Conservation (phyloP, 2,888 invertebrate species). For the Dryococelus australis region DNA sequence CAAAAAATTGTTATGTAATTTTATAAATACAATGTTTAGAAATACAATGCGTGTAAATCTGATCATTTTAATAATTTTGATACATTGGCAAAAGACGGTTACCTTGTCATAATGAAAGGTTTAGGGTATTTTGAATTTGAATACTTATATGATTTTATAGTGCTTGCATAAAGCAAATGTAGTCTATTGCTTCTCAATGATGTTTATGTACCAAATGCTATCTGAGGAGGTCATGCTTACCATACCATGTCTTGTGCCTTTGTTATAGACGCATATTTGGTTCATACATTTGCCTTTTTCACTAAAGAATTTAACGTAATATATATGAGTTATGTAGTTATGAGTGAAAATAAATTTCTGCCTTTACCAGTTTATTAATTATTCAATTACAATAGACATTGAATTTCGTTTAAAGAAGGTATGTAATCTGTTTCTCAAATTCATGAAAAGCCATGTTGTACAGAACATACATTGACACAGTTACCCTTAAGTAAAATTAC, state of each 20-base stretch:
- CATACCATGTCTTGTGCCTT: background rate
- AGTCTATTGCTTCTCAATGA: background rate
- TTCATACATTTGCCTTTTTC: background rate
- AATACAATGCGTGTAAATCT: background rate
- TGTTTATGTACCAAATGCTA: background rate
- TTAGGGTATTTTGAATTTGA: too few relatives aligned
- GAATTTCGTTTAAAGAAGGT: too few relatives aligned
- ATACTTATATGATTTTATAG: too few relatives aligned
- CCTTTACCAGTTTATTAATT: too few relatives aligned
- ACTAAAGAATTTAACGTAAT: background rate
- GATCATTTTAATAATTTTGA: background rate
- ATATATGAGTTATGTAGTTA: background rate
- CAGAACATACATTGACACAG: background rate
- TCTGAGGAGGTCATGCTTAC: background rate
- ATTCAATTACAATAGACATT: too few relatives aligned
- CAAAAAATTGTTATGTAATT: background rate
- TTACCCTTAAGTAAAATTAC: too few relatives aligned
- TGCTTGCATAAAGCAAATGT: background rate
- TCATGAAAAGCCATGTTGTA: background rate
- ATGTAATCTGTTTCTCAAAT: background rate
- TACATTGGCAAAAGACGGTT: too few relatives aligned
- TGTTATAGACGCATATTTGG: background rate
- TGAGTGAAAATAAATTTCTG: too few relatives aligned
- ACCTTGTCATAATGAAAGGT: too few relatives aligned
- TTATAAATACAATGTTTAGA: background rate